Percentiles rank a stretch among this genome's conserved stretches.
Conservation (phyloP, 2,797 vertebrate species). For the Caiman crocodilus region DNA sequence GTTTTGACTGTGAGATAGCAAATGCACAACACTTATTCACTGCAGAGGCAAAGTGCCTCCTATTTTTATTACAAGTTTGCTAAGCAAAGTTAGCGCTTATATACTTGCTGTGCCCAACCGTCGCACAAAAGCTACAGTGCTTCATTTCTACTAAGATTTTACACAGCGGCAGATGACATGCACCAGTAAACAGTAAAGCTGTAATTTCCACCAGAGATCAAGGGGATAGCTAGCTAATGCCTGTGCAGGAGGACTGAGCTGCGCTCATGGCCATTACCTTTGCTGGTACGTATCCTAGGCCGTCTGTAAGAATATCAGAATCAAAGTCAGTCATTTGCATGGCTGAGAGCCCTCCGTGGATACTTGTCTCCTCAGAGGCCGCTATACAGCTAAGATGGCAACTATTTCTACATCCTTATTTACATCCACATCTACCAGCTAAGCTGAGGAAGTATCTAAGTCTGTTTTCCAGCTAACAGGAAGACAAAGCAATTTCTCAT, state of each 20-base stretch:
- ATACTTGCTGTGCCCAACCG: not conserved
- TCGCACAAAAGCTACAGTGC: not conserved
- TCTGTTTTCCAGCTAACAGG: slow-evolving; percentile 22
- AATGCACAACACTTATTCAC: not conserved
- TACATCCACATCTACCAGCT: slow-evolving; percentile 40
- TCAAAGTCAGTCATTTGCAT: slow-evolving; percentile 41
- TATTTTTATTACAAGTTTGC: slow-evolving; percentile 24
- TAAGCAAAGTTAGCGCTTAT: slow-evolving; percentile 48
- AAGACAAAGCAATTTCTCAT: slow-evolving; percentile 18
- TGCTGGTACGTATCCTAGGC: not conserved
- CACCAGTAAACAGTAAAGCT: not conserved
- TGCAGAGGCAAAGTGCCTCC: not conserved
- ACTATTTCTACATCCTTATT: slow-evolving; percentile 29
- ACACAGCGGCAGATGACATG: slow-evolving; percentile 30
- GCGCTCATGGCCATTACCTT: not conserved
- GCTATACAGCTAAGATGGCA: slow-evolving; percentile 19
- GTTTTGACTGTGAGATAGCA: too few relatives aligned
- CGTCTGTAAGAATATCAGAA: slow-evolving; percentile 8
- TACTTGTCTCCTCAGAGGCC: not conserved
- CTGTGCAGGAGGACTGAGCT: not conserved
- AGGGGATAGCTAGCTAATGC: not conserved
- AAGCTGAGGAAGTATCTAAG: slow-evolving; percentile 28
- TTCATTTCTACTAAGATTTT: slow-evolving; percentile 40
- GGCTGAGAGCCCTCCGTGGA: slow-evolving; percentile 40
- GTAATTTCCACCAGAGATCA: not conserved